phyloP scores from a whole-genome alignment of 2,888 invertebrate genomes.

The Leucozona laternaria region DNA sequence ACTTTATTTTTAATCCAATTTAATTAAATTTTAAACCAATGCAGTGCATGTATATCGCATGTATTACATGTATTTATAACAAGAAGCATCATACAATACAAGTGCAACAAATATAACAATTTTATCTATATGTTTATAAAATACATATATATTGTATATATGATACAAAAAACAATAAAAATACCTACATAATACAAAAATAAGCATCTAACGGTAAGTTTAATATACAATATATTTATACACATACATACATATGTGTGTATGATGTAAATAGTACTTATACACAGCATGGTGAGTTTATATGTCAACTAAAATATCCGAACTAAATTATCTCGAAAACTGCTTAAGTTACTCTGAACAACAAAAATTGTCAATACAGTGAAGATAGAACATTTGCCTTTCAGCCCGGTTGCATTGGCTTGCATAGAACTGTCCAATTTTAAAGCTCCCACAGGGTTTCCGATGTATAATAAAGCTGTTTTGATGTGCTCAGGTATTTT shows the following conservation, averaged over 20 bases:
- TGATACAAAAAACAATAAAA: constrained; percentile 64
- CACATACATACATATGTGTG: no score
- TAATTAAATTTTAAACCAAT: constrained; percentile 49
- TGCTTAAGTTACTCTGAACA: no score
- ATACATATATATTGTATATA: constrained; percentile 67
- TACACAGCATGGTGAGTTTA: background rate
- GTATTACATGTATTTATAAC: no score
- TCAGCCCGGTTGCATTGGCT: no score
- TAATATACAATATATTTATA: constrained; percentile 44
- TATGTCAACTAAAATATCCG: background rate
- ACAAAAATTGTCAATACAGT: no score
- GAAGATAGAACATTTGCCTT: no score
- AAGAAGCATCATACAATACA: constrained; percentile 24
- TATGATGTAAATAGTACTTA: background rate
- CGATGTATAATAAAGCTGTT: no score
- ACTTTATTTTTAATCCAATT: constrained; percentile 44
- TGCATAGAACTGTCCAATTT: no score
- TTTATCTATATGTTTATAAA: constrained; percentile 42
- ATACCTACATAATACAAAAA: constrained; percentile 59
- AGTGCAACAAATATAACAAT: constrained; percentile 36
- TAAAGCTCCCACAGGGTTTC: no score
- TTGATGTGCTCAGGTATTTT: no score
- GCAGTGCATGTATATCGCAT: background rate
- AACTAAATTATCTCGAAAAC: no score
- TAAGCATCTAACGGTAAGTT: constrained; percentile 64